These are phyloP conservation scores for Melanchra persicariae DNA, from an alignment of 2,888 invertebrate species.

Conservation along the genomic window DNA sequence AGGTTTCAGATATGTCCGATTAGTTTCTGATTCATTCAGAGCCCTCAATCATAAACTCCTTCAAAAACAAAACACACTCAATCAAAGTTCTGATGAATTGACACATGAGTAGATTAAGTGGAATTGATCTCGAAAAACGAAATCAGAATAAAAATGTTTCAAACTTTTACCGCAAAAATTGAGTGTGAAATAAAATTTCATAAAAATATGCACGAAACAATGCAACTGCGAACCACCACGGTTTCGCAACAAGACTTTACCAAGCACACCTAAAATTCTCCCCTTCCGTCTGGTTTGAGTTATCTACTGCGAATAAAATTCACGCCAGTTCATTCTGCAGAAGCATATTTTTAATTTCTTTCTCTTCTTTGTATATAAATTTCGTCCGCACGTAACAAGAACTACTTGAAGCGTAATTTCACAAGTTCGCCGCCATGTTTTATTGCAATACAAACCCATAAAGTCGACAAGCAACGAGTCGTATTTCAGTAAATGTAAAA, in stretches of 20 bases:
- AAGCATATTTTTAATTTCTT: slow-evolving; percentile 83
- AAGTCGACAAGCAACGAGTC: slow-evolving; percentile 33
- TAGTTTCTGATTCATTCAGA: not conserved
- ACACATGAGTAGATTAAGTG: too few species aligned
- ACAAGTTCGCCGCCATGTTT: slow-evolving; percentile 65
- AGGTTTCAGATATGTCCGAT: not conserved
- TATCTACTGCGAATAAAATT: slow-evolving; percentile 70
- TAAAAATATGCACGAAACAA: slow-evolving; percentile 27
- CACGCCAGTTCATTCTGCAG: slow-evolving; percentile 76
- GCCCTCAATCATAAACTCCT: not conserved
- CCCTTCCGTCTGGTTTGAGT: slow-evolving; percentile 65
- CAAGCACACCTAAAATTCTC: slow-evolving; percentile 49
- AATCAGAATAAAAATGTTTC: slow-evolving; percentile 2
- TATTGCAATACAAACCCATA: slow-evolving; percentile 46
- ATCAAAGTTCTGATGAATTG: not conserved
- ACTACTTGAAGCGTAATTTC: slow-evolving; percentile 73
- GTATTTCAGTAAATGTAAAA: slow-evolving; percentile 49
- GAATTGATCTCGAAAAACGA: not conserved
- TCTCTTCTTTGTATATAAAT: slow-evolving; percentile 73
- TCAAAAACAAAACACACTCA: not conserved
- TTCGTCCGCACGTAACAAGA: slow-evolving; percentile 75
- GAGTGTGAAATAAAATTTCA: slow-evolving; percentile 5
- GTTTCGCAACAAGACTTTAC: slow-evolving; percentile 50
- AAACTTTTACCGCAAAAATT: slow-evolving; percentile 6
- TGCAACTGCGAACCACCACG: slow-evolving; percentile 17